Percentiles rank a stretch among this genome's conserved stretches.
These are phyloP conservation scores for Notarius quadriscutis DNA, from an alignment of 2,113 vertebrate species.

Conservation along the genomic window DNA sequence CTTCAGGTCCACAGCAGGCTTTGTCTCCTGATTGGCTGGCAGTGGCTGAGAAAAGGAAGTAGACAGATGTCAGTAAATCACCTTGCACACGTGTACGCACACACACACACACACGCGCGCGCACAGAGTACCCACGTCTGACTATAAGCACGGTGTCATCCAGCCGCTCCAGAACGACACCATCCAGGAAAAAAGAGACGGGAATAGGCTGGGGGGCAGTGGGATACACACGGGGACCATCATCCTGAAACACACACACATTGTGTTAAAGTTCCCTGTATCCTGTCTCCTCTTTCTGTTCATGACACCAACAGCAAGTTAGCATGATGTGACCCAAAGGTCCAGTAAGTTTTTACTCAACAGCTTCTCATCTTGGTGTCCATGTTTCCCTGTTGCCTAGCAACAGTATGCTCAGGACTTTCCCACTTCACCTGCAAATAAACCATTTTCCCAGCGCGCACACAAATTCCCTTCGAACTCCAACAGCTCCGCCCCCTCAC, in stretches of 20 bases:
- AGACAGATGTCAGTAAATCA: background rate
- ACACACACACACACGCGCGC: background rate
- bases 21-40: slow-evolving; percentile 38
- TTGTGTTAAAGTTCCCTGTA: too few species aligned
- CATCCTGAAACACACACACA: slow-evolving; percentile 75
- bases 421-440: background rate
- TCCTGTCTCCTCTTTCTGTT: background rate
- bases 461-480: background rate
- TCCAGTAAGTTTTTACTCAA: background rate
- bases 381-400: background rate
- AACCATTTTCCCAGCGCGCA: too few species aligned
- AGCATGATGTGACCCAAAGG: background rate
- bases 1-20: slow-evolving; percentile 40
- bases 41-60: slow-evolving; percentile 49
- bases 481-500: slow-evolving; percentile 60
- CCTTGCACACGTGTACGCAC: background rate
- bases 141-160: slow-evolving; percentile 86
- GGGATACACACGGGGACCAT: slow-evolving; percentile 84
- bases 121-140: slow-evolving; percentile 72
- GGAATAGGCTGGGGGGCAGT: slow-evolving; percentile 87
- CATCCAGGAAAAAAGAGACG: slow-evolving; percentile 79
- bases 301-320: background rate
- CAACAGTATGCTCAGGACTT: background rate
- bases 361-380: background rate
- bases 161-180: slow-evolving; percentile 77